Percentiles rank a stretch among this genome's conserved stretches.
phyloP scores from a whole-genome alignment of 35 echinoderm and acorn worm species.

The Diadema setosum region DNA sequence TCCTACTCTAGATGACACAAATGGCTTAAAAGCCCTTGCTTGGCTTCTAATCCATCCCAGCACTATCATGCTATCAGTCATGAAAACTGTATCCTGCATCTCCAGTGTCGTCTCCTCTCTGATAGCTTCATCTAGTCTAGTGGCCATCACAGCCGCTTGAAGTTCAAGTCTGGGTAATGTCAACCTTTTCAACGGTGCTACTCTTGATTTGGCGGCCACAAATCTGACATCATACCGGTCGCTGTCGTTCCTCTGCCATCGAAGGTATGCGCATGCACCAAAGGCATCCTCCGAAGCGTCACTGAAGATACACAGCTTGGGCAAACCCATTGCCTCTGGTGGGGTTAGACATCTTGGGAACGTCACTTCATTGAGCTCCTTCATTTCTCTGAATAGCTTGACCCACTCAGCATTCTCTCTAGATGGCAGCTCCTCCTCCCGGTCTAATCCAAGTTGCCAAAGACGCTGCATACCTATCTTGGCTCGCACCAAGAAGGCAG shows the following conservation, averaged over 20 bases:
- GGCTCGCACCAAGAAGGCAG: slow-evolving; percentile 46
- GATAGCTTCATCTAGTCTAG: not conserved
- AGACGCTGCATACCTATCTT: slow-evolving; percentile 65
- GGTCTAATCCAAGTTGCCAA: slow-evolving; percentile 36
- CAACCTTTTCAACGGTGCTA: slow-evolving; percentile 42
- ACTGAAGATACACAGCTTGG: slow-evolving; percentile 33
- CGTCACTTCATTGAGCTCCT: not conserved
- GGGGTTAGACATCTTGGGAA: slow-evolving; percentile 49
- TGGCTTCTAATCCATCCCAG: slow-evolving; percentile 46
- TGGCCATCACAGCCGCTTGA: slow-evolving; percentile 39
- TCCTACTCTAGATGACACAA: slow-evolving; percentile 49
- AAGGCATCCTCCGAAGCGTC: slow-evolving; percentile 58
- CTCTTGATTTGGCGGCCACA: slow-evolving; percentile 38
- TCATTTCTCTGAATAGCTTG: slow-evolving; percentile 39
- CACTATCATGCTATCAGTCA: slow-evolving; percentile 40
- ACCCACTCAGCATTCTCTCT: not conserved
- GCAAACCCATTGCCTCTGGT: not conserved
- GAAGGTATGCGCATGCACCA: slow-evolving; percentile 29
- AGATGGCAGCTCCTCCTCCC: slow-evolving; percentile 13
- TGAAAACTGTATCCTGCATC: slow-evolving; percentile 9
- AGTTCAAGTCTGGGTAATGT: slow-evolving; percentile 53
- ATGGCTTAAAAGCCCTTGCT: slow-evolving; percentile 51
- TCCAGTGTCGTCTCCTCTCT: slow-evolving; percentile 20
- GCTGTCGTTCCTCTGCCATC: not conserved
- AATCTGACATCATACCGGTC: slow-evolving; percentile 28